A percentile compares a stretch with the other conserved stretches of the same genome.
phyloP scores from a whole-genome alignment of 2,113 vertebrate species.

The Arenaria interpres region DNA sequence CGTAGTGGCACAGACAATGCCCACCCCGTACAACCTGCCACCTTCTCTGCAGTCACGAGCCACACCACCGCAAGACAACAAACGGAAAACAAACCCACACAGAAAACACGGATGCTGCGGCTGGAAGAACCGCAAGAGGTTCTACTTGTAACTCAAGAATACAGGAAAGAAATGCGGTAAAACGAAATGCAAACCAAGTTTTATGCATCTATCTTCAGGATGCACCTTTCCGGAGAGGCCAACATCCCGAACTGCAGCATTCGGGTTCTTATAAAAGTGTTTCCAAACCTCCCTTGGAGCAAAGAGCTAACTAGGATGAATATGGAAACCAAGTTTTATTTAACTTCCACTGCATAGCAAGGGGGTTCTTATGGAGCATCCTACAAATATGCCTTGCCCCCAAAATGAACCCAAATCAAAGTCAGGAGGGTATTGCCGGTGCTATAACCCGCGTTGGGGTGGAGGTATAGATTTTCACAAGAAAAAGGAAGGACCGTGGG shows the following conservation, averaged over 20 bases:
- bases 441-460: too few relatives aligned
- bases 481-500: not conserved
- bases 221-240: not conserved
- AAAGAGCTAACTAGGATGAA: not conserved
- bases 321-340: not conserved
- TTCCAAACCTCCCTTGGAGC: not conserved
- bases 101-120: not conserved
- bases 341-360: not conserved
- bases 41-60: not conserved
- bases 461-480: not conserved
- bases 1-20: accelerated
- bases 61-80: not conserved
- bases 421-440: accelerated
- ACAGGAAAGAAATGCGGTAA: not conserved
- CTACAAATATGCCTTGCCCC: not conserved
- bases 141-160: not conserved
- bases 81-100: not conserved
- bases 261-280: not conserved
- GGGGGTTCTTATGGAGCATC: not conserved
- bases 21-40: not conserved
- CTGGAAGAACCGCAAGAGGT: not conserved
- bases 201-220: not conserved
- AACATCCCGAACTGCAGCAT: not conserved
- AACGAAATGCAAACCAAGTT: not conserved
- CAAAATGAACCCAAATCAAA: not conserved